Conservation (phyloP, 2,888 invertebrate genomes). For the Archaeoteleia sp. region DNA sequence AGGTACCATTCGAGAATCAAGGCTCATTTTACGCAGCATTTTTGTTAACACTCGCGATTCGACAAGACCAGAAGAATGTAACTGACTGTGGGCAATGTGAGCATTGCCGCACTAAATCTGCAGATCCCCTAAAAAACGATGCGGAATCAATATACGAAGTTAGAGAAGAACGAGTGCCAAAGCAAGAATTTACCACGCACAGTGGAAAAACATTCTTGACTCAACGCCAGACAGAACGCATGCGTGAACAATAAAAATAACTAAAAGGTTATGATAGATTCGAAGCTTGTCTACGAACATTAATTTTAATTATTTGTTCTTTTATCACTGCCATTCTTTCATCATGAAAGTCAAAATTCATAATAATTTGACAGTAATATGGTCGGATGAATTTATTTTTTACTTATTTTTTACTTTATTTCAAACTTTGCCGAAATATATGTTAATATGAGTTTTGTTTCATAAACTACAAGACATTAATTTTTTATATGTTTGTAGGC, state of each 20-base stretch:
- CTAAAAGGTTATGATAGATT: too few species aligned
- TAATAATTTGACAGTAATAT: too few species aligned
- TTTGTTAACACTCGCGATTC: background rate
- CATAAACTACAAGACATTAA: too few species aligned
- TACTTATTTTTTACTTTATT: too few species aligned
- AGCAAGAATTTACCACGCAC: slow-evolving; percentile 13
- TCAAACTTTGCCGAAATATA: too few species aligned
- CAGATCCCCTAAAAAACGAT: slow-evolving; percentile 1
- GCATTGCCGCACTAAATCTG: slow-evolving; percentile 7
- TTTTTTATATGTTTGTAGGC: too few species aligned
- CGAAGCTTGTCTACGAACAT: too few species aligned
- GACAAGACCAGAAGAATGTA: background rate
- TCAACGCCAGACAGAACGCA: slow-evolving; percentile 32
- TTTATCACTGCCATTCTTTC: too few species aligned
- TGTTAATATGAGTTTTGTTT: too few species aligned
- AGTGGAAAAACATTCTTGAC: slow-evolving; percentile 43
- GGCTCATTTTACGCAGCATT: slow-evolving; percentile 64
- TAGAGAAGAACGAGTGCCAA: slow-evolving; percentile 7
- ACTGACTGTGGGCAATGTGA: slow-evolving; percentile 7
- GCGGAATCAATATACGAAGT: slow-evolving; percentile 13
- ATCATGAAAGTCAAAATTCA: too few species aligned
- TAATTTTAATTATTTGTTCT: too few species aligned
- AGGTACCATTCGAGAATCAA: slow-evolving; percentile 65
- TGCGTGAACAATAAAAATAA: slow-evolving; percentile 32
- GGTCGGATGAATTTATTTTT: too few species aligned